Evolutionary conservation across 2,797 vertebrate species (phyloP), one percentile per base, ranked within the genome.

Genomic region (Echiichthys vipera): DNA sequence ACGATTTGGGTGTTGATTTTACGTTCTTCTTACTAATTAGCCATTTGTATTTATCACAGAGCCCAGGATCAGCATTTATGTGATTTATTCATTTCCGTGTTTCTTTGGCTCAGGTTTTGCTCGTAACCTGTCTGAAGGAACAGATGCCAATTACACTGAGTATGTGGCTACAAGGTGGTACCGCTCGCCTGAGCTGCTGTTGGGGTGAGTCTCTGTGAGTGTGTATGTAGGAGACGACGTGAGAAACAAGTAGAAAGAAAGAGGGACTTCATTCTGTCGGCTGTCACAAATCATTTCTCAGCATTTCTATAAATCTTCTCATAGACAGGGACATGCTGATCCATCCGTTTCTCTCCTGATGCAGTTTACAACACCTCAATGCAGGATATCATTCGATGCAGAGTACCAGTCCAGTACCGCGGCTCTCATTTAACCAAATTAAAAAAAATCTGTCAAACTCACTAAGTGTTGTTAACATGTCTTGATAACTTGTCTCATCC

Each of bases 81-180:
- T 25, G 37, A 65, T 65, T 62, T 56, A 67, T 54, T 47, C 1
- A 66, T 63, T 62, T 68, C 37, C 18, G 4, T 80, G 8, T 75
- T 32, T 15, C 22, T 82, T 51, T 70, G 70, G 39, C 34, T 72
- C 87, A 99, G 98, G 98, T 78, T 99, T 99, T 93, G 98, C 97
- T 85, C 96, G 98, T 65, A 99, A 99, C 89, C 94, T 99, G 27
- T 99, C 98, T 59, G 98, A 99, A 87, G 98, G 97, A 76, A 99
- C 95, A 78, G 98, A 99, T 90, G 98, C 98, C 74, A 99, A 99
- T 94, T 99, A 99, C 66, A 99, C 98, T 0, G 98, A 99, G 43
- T 99, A 99, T 20, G 98, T 99, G 91, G 98, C 98, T 83, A 99
- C 98, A 56, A 95, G 98, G 73, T 99, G 98, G 98, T 99, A 99